A percentile compares a stretch with the other conserved stretches of the same genome.
Conservation (phyloP, 2,888 invertebrate species). For the Drosophila neoperkinsi region DNA sequence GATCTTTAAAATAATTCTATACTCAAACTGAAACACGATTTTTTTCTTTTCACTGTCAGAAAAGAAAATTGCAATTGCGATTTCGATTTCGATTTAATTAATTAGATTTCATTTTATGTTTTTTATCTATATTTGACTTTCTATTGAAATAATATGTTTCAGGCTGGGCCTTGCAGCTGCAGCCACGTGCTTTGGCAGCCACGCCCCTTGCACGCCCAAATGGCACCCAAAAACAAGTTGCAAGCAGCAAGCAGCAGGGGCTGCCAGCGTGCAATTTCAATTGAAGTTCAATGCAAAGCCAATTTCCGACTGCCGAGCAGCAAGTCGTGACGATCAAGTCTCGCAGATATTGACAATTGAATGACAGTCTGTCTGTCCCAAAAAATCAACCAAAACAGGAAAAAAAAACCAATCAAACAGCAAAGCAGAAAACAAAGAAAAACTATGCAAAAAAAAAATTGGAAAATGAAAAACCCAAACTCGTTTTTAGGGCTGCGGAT, state of each 20-base stretch:
- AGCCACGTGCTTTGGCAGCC: conserved; percentile 48
- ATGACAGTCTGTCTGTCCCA: conserved; percentile 61
- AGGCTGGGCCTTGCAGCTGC: conserved; percentile 35
- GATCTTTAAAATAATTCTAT: too few relatives aligned
- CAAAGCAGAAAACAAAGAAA: conserved; percentile 12
- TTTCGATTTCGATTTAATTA: conserved; percentile 5
- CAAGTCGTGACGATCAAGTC: conserved; percentile 70
- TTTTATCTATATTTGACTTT: conserved; percentile 33
- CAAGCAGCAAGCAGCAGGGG: conserved; percentile 20
- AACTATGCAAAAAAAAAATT: conserved; percentile 1
- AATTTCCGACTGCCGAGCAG: conserved; percentile 49
- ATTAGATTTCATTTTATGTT: conserved; percentile 1
- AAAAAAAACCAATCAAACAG: not conserved
- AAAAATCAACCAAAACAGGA: not conserved
- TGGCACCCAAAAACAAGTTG: conserved; percentile 26
- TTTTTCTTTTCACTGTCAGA: not conserved
- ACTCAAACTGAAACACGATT: too few relatives aligned
- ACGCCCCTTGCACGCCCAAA: conserved; percentile 24
- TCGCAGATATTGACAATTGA: conserved; percentile 75
- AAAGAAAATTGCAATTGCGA: not conserved
- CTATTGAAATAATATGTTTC: conserved; percentile 29
- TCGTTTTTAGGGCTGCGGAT: conserved; percentile 42
- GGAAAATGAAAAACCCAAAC: conserved; percentile 15
- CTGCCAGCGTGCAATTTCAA: conserved; percentile 58
- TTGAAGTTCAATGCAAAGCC: conserved; percentile 75